Conservation (phyloP, 2,113 vertebrate genomes). For the Heliornis fulica region DNA sequence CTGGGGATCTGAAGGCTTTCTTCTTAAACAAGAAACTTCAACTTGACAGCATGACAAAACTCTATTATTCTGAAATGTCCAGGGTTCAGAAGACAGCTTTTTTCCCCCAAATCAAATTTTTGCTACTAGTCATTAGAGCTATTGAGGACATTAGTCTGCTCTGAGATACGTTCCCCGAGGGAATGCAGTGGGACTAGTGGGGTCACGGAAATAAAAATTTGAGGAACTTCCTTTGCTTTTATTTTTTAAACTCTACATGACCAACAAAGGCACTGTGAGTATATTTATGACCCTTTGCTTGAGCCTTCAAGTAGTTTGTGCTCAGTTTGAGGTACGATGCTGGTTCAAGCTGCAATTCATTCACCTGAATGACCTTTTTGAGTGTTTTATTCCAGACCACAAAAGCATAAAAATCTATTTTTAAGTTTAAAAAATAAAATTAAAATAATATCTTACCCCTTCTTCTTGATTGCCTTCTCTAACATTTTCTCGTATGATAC, state of each 20-base stretch:
- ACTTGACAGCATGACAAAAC: neutral
- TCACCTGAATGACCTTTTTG: neutral
- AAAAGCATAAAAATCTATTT: neutral
- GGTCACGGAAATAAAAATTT: neutral
- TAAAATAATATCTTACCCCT: constrained; percentile 80
- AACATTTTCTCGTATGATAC: constrained; percentile 87
- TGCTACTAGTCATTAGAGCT: neutral
- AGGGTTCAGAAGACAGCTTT: neutral
- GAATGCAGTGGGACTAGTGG: neutral
- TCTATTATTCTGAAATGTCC: neutral
- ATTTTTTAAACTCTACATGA: neutral
- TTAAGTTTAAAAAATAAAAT: neutral
- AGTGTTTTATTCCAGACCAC: neutral
- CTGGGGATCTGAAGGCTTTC: neutral
- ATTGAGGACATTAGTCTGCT: neutral
- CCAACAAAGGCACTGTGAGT: neutral
- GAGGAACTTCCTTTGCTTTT: neutral
- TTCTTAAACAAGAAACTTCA: neutral
- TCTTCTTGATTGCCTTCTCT: constrained; percentile 97
- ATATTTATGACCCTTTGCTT: neutral
- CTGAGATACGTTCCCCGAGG: neutral
- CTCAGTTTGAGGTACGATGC: neutral
- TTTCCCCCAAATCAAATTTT: neutral
- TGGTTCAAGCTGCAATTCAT: neutral
- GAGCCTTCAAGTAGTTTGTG: neutral